Evolutionary conservation across 2,797 vertebrate species (phyloP), one percentile per base, ranked within the genome.

Genomic region (Ceyx erithaca): DNA sequence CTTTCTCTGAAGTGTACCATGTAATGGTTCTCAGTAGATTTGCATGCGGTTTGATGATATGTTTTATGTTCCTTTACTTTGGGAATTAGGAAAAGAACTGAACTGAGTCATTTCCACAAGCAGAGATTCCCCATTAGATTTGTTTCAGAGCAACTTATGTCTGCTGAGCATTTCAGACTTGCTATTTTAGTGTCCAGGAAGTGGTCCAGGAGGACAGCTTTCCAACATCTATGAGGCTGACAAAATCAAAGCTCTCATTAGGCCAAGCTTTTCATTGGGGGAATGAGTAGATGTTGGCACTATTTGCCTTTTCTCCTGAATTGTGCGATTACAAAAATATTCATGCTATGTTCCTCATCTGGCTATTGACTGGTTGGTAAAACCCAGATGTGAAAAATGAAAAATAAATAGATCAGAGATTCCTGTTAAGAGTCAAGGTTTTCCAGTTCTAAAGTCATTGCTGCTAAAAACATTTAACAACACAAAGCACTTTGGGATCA

Each of bases 51-150:
- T 25, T 37, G 7, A 43, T 3, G 4, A 10, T 49, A 30, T 63
- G 6, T 46, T 91, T 82, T 85, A n/a, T 43, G 10, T 91, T 77
- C 16, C 35, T 82, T 78, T 80, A 23, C 16, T 88, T 46, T 46
- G 48, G 14, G 8, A 1, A 2, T 48, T 70, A 59, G 7, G 48
- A 87, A 62, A 30, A 87, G 22, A 48, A 61, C 19, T 18, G 31
- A 85, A 59, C 8, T 18, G 28, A 73, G 23, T 55, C 2, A 0
- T 55, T 66, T 80, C 16, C 18, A 21, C 0, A 0, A 68, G 16
- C 4, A 54, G 33, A 41, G 19, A 76, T 82, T 82, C 16, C 26
- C 28, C 4, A 8, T 26, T 28, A 41, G 23, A 37, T 15, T 78
- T 63, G 6, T 49, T 4, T 49, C 28, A 17, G 3, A 79, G 69